phyloP scores from a whole-genome alignment of 2,113 vertebrate species.

The Corapipo altera region DNA sequence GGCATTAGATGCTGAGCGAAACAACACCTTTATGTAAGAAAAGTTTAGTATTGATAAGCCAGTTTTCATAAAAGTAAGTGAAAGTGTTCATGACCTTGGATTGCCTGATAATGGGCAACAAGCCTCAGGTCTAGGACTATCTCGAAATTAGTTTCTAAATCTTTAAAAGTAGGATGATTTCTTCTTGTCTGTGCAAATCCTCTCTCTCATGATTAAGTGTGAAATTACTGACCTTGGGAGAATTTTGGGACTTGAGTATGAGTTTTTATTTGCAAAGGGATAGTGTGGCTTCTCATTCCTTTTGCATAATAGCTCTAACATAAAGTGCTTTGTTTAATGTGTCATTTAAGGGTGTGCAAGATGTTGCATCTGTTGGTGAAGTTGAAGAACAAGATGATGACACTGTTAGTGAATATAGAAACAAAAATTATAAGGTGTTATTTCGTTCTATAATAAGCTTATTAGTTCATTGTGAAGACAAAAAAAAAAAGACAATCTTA shows the following conservation, averaged over 20 bases:
- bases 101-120: background rate
- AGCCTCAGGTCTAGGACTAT: background rate
- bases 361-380: background rate
- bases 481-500: background rate
- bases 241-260: fast-evolving
- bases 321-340: background rate
- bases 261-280: background rate
- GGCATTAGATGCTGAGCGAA: background rate
- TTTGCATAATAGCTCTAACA: background rate
- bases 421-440: background rate
- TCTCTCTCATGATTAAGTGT: background rate
- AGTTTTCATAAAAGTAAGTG: background rate
- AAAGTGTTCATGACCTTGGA: background rate
- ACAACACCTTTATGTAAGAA: background rate
- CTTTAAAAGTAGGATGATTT: background rate
- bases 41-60: background rate
- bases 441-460: background rate
- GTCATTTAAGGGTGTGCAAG: background rate
- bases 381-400: background rate
- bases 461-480: background rate
- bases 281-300: background rate
- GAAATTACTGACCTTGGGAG: background rate
- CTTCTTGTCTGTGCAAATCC: background rate
- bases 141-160: background rate
- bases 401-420: background rate